Conservation (phyloP, 2,888 invertebrate species). For the Mamestra brassicae region DNA sequence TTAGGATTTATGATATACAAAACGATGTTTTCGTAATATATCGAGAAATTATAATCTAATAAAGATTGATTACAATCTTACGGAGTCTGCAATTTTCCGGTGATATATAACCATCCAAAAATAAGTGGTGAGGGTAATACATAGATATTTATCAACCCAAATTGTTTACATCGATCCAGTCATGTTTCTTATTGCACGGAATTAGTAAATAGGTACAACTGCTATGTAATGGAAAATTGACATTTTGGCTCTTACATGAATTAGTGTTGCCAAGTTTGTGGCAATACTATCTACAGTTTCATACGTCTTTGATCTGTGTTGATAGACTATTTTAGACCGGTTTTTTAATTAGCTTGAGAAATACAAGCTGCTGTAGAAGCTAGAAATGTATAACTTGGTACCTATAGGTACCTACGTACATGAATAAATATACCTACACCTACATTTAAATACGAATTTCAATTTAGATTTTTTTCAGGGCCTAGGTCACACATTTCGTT, state of each 20-base stretch:
- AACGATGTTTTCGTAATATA: no score
- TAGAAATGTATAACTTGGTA: no score
- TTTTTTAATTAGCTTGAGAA: constrained; percentile 1
- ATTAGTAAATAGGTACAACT: constrained; percentile 31
- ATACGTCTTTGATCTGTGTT: constrained; percentile 27
- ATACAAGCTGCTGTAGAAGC: background rate
- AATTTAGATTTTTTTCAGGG: no score
- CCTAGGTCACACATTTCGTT: no score
- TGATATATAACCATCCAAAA: background rate
- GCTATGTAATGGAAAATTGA: constrained; percentile 56
- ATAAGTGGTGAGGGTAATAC: background rate
- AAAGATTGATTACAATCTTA: no score
- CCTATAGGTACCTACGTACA: no score
- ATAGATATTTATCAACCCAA: constrained; percentile 2
- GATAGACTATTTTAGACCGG: background rate
- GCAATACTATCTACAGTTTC: constrained; percentile 35
- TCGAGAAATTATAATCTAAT: no score
- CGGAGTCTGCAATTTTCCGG: no score
- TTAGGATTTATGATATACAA: no score
- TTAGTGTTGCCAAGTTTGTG: constrained; percentile 67
- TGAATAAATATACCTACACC: no score
- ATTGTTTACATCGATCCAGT: constrained; percentile 25
- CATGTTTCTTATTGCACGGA: constrained; percentile 35
- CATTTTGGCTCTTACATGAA: constrained; percentile 68
- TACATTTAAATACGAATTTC: no score